Evolutionary conservation across 2,888 invertebrate species (phyloP).

Genomic region (Drosophila ochracea): DNA sequence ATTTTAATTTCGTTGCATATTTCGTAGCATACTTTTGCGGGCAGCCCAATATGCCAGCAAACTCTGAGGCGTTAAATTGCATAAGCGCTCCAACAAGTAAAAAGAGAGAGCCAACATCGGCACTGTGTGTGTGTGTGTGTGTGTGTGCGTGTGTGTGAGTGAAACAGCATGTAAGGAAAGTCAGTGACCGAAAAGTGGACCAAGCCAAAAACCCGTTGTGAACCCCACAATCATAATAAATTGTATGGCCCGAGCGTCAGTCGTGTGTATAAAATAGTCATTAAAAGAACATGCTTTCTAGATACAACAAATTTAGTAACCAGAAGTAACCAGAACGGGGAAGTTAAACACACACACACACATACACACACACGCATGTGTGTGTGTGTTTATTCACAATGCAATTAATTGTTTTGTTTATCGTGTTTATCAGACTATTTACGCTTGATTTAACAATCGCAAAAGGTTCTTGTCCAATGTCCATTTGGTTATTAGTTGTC

Average conservation of each 20-base stretch:
- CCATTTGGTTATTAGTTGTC: conserved; percentile 51
- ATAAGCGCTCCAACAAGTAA: conserved; percentile 12
- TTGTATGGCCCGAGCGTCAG: conserved; percentile 63
- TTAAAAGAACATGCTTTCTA: conserved; percentile 63
- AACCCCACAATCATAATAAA: conserved; percentile 68
- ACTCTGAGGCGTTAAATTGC: conserved; percentile 37
- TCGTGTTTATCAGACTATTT: conserved; percentile 74
- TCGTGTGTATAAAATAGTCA: conserved; percentile 80
- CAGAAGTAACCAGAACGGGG: neutral
- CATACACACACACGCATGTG: neutral
- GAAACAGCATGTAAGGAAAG: conserved; percentile 23
- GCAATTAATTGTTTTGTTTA: conserved; percentile 81
- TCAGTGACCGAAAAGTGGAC: conserved; percentile 65
- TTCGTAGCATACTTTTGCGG: conserved; percentile 49
- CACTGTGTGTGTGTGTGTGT: neutral
- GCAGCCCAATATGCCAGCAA: conserved; percentile 12
- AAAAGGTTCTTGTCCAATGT: conserved; percentile 38
- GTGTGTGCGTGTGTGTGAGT: neutral
- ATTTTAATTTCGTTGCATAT: conserved; percentile 49
- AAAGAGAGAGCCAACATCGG: neutral
- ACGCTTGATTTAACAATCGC: conserved; percentile 75
- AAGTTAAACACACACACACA: neutral
- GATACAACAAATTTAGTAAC: neutral
- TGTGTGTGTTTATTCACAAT: conserved; percentile 42
- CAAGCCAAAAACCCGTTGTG: conserved; percentile 27